A percentile compares a stretch with the other conserved stretches of the same genome.
phyloP scores from a whole-genome alignment of 2,888 invertebrate species.

The Deilephila elpenor region DNA sequence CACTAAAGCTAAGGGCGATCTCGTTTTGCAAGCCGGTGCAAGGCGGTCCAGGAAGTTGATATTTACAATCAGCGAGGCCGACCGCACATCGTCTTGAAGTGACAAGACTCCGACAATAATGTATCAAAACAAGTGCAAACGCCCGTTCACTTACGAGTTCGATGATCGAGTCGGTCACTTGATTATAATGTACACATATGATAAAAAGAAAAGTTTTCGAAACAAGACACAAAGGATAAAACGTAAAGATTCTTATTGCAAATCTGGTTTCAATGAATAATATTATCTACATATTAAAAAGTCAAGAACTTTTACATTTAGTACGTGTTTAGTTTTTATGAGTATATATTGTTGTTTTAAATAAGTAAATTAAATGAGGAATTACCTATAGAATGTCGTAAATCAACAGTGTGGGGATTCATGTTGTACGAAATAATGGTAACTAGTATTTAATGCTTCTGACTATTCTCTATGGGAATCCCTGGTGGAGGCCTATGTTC shows the following conservation, averaged over 20 bases:
- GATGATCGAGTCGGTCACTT: background rate
- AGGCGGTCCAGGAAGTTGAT: constrained; percentile 72
- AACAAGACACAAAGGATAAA: background rate
- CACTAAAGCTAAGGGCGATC: constrained; percentile 69
- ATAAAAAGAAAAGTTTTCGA: background rate
- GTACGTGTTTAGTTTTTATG: no score
- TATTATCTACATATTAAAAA: no score
- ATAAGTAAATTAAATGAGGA: no score
- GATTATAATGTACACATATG: background rate
- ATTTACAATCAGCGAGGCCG: constrained; percentile 72
- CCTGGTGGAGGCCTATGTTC: no score
- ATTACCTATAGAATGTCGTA: no score
- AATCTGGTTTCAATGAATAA: background rate
- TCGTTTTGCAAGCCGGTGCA: constrained; percentile 75
- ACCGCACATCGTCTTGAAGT: constrained; percentile 34
- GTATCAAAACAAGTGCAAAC: constrained; percentile 24
- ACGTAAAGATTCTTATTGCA: background rate
- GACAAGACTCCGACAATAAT: background rate
- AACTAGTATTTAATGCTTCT: no score
- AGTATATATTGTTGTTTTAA: no score
- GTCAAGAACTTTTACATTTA: no score
- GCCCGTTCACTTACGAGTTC: constrained; percentile 3
- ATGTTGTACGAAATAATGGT: no score
- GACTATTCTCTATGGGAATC: no score
- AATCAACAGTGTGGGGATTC: no score